phyloP scores from a whole-genome alignment of 2,888 invertebrate genomes.

The Trilocha varians region DNA sequence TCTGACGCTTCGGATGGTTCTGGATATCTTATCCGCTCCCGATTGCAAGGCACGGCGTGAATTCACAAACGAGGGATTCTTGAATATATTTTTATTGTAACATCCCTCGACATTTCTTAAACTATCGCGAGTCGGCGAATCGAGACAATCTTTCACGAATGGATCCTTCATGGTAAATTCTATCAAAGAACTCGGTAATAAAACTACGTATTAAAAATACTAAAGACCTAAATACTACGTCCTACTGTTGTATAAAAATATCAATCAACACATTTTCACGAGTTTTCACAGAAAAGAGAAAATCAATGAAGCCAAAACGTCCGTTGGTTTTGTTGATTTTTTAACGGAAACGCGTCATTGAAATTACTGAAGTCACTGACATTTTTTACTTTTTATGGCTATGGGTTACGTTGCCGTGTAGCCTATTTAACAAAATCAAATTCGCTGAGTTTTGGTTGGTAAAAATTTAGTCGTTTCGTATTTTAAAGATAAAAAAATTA shows the following conservation, averaged over 20 bases:
- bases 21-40: slow-evolving; percentile 78
- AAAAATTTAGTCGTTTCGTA: too few species aligned
- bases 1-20: slow-evolving; percentile 76
- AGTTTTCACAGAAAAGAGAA: slow-evolving; percentile 17
- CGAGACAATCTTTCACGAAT: slow-evolving; percentile 55
- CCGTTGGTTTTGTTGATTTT: slow-evolving; percentile 37
- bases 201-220: slow-evolving; percentile 11
- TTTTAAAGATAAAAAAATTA: too few species aligned
- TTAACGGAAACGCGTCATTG: slow-evolving; percentile 7
- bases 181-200: slow-evolving; percentile 7
- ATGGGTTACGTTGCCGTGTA: too few species aligned
- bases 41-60: slow-evolving; percentile 77
- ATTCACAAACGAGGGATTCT: slow-evolving; percentile 70
- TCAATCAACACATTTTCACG: slow-evolving; percentile 22
- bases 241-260: neutral
- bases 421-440: too few species aligned
- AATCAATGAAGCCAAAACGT: slow-evolving; percentile 31
- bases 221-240: slow-evolving; percentile 2
- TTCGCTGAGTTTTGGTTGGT: too few species aligned
- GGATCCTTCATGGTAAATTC: slow-evolving; percentile 53
- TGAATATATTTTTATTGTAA: slow-evolving; percentile 56
- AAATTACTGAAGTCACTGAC: neutral
- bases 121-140: slow-evolving; percentile 59
- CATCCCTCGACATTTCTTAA: slow-evolving; percentile 58
- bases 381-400: too few species aligned